Conservation (phyloP, 2,113 vertebrate genomes). For the Australoheros scitulus region DNA sequence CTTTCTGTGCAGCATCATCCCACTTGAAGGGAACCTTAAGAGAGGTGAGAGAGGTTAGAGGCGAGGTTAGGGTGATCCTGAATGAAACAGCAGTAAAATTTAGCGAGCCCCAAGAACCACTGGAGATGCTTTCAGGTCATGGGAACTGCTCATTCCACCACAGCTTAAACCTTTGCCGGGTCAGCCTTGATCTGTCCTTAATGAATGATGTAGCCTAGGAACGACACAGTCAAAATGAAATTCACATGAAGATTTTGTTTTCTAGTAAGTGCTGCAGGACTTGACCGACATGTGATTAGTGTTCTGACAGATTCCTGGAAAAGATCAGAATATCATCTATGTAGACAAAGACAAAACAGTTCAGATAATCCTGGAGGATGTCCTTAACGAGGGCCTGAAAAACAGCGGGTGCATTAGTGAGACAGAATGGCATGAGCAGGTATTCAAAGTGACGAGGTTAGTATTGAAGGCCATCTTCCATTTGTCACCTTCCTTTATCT, state of each 20-base stretch:
- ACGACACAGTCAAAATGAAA: not conserved
- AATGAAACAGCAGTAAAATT: too few relatives aligned
- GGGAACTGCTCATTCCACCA: not conserved
- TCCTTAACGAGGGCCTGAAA: not conserved
- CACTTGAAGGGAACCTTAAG: too few relatives aligned
- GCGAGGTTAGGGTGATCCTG: too few relatives aligned
- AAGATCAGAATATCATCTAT: not conserved
- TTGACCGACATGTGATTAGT: not conserved
- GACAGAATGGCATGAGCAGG: not conserved
- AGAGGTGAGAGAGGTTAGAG: too few relatives aligned
- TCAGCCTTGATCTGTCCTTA: not conserved
- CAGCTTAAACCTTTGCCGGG: not conserved
- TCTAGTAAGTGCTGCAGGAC: not conserved
- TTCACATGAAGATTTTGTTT: not conserved
- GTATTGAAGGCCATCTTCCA: too few relatives aligned
- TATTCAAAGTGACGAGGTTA: too few relatives aligned
- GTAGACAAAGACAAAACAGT: not conserved
- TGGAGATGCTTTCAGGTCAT: not conserved
- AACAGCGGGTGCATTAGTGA: not conserved
- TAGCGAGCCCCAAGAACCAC: not conserved
- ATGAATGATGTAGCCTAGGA: not conserved
- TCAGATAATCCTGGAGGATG: not conserved
- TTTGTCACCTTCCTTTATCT: too few relatives aligned
- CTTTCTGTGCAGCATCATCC: too few relatives aligned
- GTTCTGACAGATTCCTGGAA: not conserved